These are phyloP conservation scores for Grapholita molesta DNA, from an alignment of 1,140 invertebrate species.

Conservation along the genomic window DNA sequence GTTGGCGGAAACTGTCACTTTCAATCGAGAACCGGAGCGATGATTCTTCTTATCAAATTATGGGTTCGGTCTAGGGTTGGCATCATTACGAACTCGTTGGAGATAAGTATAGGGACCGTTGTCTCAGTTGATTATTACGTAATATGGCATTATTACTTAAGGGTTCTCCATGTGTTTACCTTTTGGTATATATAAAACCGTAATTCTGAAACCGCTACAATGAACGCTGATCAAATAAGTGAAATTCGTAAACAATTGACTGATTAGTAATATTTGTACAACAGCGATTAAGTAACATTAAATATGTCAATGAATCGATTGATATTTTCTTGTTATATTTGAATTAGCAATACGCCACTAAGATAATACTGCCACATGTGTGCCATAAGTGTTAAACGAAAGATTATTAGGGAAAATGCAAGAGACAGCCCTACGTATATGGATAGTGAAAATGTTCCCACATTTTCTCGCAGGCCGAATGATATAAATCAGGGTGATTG, in stretches of 20 bases:
- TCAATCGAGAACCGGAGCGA: conserved; percentile 62
- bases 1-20: conserved; percentile 71
- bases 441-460: conserved; percentile 71
- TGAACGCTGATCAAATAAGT: no score
- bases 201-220: not conserved
- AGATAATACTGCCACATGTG: no score
- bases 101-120: not conserved
- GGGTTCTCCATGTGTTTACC: not conserved
- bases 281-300: no score
- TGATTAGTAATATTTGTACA: no score
- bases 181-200: not conserved
- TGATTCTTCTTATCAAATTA: conserved; percentile 73
- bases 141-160: not conserved
- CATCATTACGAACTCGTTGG: not conserved
- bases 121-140: not conserved
- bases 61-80: conserved; percentile 29
- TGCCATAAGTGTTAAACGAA: no score
- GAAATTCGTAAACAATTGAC: no score
- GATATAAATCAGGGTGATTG: conserved; percentile 73
- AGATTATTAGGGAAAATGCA: not conserved
- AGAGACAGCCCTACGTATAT: conserved; percentile 19
- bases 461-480: conserved; percentile 67
- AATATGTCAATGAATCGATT: no score
- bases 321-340: no score
- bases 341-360: no score